Conservation (phyloP, 2,888 invertebrate species). For the Dolichopus griseipennis region DNA sequence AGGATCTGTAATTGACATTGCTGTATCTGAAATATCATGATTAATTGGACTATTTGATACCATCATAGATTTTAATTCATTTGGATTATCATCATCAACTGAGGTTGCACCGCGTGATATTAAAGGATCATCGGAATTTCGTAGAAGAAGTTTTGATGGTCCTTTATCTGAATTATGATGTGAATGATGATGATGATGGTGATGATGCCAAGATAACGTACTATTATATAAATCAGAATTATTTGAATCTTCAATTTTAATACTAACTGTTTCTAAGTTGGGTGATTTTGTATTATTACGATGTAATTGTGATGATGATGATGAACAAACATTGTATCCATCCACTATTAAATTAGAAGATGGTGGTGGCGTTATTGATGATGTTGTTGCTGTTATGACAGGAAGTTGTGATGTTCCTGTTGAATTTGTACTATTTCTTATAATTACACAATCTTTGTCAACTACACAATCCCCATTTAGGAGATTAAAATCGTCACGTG, state of each 20-base stretch:
- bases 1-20: slow-evolving; percentile 2
- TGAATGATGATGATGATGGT: slow-evolving; percentile 18
- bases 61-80: slow-evolving; percentile 31
- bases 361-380: slow-evolving; percentile 15
- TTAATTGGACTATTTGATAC: slow-evolving; percentile 24
- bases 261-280: slow-evolving; percentile 14
- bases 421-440: slow-evolving; percentile 21
- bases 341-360: background rate
- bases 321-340: background rate
- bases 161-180: slow-evolving; percentile 24
- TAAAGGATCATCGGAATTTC: slow-evolving; percentile 42
- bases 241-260: slow-evolving; percentile 21
- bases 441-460: slow-evolving; percentile 28
- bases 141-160: slow-evolving; percentile 32
- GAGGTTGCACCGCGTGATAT: slow-evolving; percentile 40
- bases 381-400: slow-evolving; percentile 16
- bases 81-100: slow-evolving; percentile 33
- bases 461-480: slow-evolving; percentile 28
- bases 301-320: slow-evolving; percentile 9
- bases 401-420: background rate
- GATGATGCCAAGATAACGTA: slow-evolving; percentile 20
- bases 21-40: slow-evolving; percentile 8
- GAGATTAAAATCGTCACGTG: slow-evolving; percentile 32
- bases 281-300: slow-evolving; percentile 9
- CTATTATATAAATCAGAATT: slow-evolving; percentile 18